Base-by-base conservation (phyloP, 1,140 invertebrate genomes). In the Euura saliciscinereae region DNA sequence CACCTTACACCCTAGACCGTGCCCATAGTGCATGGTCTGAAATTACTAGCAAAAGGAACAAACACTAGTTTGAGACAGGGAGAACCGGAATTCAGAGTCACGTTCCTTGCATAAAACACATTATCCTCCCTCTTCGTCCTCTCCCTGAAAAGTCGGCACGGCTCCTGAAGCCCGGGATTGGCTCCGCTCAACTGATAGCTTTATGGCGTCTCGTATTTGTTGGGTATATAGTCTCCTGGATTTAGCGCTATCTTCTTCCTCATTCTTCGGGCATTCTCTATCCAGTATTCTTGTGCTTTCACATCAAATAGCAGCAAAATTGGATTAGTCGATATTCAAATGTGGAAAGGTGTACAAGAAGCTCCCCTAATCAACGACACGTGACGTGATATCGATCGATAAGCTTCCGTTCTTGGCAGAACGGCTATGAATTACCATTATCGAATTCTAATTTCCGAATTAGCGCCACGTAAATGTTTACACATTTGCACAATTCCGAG, bases 71-170 rank as follows among this genome's bases (percentile, higher is more conserved):
- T 59, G 51, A 59, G 51, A 59, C 51, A 6, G 51, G 8, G 51
- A 59, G 51, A 59, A 59, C 51, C 13, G 51, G 66, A 44, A 67
- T 70, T 71, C 66, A 67, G 66, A 75, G 80, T 82, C 83, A 84
- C 83, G 83, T 84, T 77, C 71, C 65, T 70, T 78, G 78, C 81
- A 80, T 84, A 84, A 84, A 84, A 76, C 77, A 84, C 77, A 79
- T 73, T 84, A 80, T 80, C 75, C 74, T 74, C 71, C 71, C 10
- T 6, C 5, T 28, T 44, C 2, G 42, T 69, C 66, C 69, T n/a
- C 4, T 10, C 8, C 13, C n/a, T 10, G 44, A 42, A 68, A 28
- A 28, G 28, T 28, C 28, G 28, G 28, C 28, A 28, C 28, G 28
- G 28, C 28, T 28, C 28, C 28, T 59, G 51, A 8, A n/a, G 13